Evolutionary conservation across 2,113 vertebrate genomes (phyloP), one percentile per base, ranked within the genome.

Genomic region (Labeo rohita): DNA sequence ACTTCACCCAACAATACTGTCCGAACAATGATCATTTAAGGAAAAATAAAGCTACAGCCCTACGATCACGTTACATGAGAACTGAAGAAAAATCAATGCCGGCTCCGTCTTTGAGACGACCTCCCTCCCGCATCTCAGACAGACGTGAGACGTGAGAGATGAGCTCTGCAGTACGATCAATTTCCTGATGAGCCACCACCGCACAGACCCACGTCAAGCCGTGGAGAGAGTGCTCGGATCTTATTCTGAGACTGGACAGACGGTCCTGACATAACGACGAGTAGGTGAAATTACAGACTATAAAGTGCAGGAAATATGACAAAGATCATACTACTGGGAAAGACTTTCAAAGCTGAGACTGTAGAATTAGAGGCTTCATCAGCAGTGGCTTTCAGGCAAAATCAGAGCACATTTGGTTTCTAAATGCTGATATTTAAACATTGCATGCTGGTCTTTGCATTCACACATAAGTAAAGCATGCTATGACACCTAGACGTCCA

Each of bases 241-340:
- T 8, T 65, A 23, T 16, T 72, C n/a, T 21, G 34, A 28, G 28
- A 68, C 0, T n/a, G 9, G 65, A 75, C 43, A 76, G 45, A 50
- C 49, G 10, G 36, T 84, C 83, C 47, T 72, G 28, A 76, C 84
- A 56, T 61, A 70, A 83, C 70, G 72, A 61, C 76, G 39, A 59
- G 28, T 63, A 65, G 49, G 13, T 84, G n/a, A 88, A 49, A 84
- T 23, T 36, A 0, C 5, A 45, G 23, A 84, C 65, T 83, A 90
- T 90, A 90, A 90, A 90, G 89, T 90, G 89, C 89, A 90, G 87
- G 74, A 87, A 72, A 68, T 80, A 83, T 50, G 79, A 88, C 50
- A 59, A 77, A 70, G 8, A 74, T 78, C 49, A 87, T 54, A 61
- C 65, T 76, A 52, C n/a, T 61, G 84, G 59, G 49, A 72, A 65